phyloP scores from a whole-genome alignment of 2,888 invertebrate genomes.

The Blastobasis lacticolella region DNA sequence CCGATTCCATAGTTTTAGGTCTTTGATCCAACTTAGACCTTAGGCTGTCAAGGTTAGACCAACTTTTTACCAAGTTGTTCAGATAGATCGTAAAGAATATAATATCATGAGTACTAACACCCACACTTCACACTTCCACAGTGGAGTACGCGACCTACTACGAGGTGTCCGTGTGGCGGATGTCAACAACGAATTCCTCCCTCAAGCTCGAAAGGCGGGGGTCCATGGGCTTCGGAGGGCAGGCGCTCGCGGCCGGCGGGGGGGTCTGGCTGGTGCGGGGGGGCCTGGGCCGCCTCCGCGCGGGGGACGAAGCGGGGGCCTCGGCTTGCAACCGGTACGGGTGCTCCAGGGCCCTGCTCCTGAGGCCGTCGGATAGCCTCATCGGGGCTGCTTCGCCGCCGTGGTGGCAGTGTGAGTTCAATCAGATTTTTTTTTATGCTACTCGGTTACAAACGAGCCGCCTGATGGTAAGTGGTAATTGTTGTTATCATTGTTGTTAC shows the following conservation, averaged over 20 bases:
- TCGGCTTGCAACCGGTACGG: slow-evolving; percentile 63
- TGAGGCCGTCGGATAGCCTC: slow-evolving; percentile 53
- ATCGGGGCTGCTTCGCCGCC: slow-evolving; percentile 48
- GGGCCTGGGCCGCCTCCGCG: slow-evolving; percentile 36
- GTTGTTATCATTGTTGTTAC: too few species aligned
- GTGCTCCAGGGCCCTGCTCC: slow-evolving; percentile 47
- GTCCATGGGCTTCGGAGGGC: slow-evolving; percentile 52
- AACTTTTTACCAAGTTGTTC: too few species aligned
- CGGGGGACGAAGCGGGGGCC: slow-evolving; percentile 59
- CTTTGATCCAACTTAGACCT: too few species aligned
- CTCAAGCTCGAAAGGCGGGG: slow-evolving; percentile 49
- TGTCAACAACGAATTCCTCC: slow-evolving; percentile 57
- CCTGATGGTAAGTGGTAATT: too few species aligned
- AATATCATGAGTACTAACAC: not conserved
- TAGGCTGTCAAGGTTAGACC: too few species aligned
- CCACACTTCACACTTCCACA: slow-evolving; percentile 16
- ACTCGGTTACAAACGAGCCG: too few species aligned
- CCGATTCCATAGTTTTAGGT: too few species aligned
- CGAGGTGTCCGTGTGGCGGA: slow-evolving; percentile 61
- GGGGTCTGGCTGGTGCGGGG: slow-evolving; percentile 44
- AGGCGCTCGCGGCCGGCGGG: slow-evolving; percentile 43
- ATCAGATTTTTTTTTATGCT: too few species aligned
- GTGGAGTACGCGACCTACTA: slow-evolving; percentile 67
- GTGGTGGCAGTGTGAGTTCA: slow-evolving; percentile 58
- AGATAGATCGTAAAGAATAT: too few species aligned